Evolutionary conservation across 2,797 vertebrate species (phyloP).

Genomic region (Channallabes apus): DNA sequence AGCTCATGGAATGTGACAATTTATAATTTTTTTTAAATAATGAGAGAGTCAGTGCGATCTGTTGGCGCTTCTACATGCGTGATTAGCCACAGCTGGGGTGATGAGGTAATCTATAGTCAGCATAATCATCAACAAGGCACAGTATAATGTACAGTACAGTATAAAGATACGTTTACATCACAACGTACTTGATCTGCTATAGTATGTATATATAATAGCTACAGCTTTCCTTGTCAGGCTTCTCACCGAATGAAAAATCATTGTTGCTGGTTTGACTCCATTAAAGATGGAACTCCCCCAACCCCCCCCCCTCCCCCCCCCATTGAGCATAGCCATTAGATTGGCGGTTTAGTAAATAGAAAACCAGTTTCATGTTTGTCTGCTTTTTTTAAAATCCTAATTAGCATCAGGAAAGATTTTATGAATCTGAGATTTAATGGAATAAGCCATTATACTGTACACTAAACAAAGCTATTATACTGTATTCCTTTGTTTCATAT

Average conservation of each 20-base stretch:
- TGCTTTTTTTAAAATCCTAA: neutral
- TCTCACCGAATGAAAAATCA: neutral
- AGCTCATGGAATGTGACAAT: constrained; percentile 14
- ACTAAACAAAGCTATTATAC: neutral
- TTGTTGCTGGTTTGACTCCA: neutral
- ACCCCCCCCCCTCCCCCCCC: too few species aligned
- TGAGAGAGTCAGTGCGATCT: constrained; percentile 31
- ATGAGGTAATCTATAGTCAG: constrained; percentile 31
- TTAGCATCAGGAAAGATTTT: neutral
- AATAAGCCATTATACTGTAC: neutral
- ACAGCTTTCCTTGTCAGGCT: neutral
- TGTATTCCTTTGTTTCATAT: neutral
- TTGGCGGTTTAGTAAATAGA: constrained; percentile 3
- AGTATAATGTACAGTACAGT: constrained; percentile 29
- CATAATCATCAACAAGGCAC: constrained; percentile 23
- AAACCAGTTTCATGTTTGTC: neutral
- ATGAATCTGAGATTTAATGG: neutral
- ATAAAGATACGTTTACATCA: constrained; percentile 30
- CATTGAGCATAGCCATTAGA: neutral
- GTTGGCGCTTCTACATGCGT: constrained; percentile 1
- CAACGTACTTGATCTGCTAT: constrained; percentile 16
- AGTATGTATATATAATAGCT: neutral
- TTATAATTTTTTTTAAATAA: neutral
- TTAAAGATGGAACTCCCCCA: too few species aligned
- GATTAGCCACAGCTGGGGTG: constrained; percentile 41